Base-by-base conservation (phyloP, 2,797 vertebrate species). In the Poecilia picta region DNA sequence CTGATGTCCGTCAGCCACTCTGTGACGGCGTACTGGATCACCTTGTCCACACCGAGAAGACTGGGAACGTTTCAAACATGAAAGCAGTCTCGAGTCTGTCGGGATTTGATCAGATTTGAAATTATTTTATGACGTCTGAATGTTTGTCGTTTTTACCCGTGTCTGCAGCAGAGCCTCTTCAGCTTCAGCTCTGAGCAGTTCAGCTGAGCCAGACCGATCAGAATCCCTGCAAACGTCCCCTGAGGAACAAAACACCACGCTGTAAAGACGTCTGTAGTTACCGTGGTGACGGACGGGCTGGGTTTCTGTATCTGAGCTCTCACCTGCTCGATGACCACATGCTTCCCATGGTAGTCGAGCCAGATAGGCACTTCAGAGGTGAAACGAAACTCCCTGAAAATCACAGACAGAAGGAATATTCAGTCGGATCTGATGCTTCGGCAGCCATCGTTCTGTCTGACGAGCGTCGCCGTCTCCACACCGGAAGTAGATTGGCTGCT, bases 401-500 rank as follows among this genome's bases (percentile, higher is more conserved):
- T 41, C 13, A 66, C 7, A 55, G 15, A 8, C 0, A 66, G 10
- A 0, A 57, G 53, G 18, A n/a, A 20, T 36, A 41, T 55, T 74
- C n/a, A 74, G 5, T 43, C 74, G 46, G 43, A n/a, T 62, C 16
- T 62, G 31, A 53, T 13, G 39, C 6, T 8, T 41, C 8, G 41
- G 41, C 64, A 68, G 64, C 8, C 28, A 16, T 41, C 64, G 11
- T 12, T 41, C 20, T 41, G 31, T 39, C 20, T 68, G 12, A 49
- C 45, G 36, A 46, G 18, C 62, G 7, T 64, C 8, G 4, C 2
- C 15, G 33, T 66, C 49, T 7, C 70, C 82, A 23, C 89, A 98
- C 97, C 97, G 95, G 93, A 98, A 98, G 92, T 98, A 98, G 87
- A 98, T 97, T 23, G 97, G 97, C 88, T 98, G 97, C 53, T 97